A percentile compares a stretch with the other conserved stretches of the same genome.
Conservation (phyloP, 2,797 vertebrate species). For the Microhierax caerulescens region DNA sequence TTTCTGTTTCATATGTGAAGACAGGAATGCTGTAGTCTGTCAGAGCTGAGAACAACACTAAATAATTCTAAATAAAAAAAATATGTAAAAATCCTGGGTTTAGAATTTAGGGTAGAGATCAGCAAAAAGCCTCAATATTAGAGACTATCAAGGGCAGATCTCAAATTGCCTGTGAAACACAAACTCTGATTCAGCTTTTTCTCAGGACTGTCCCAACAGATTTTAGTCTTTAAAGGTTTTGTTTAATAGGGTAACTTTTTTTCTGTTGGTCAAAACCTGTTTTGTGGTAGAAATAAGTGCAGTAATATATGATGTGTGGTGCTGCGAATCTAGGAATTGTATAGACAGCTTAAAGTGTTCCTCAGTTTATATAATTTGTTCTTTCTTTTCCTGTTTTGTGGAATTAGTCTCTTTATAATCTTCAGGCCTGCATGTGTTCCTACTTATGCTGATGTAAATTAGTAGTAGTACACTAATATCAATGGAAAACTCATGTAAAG, state of each 20-base stretch:
- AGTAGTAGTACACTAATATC: background rate
- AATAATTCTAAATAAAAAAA: background rate
- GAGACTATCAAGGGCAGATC: background rate
- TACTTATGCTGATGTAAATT: background rate
- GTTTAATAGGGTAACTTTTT: background rate
- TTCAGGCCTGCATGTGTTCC: background rate
- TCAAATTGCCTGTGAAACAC: background rate
- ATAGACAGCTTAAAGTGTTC: background rate
- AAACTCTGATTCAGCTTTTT: background rate
- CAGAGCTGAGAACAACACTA: background rate
- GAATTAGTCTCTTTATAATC: background rate
- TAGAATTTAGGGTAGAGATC: background rate
- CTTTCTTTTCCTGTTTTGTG: background rate
- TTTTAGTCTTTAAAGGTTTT: background rate
- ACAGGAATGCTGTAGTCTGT: background rate
- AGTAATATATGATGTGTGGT: background rate
- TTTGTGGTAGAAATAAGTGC: background rate
- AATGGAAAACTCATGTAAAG: background rate
- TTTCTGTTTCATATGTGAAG: background rate
- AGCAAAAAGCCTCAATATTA: background rate
- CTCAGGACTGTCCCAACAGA: background rate
- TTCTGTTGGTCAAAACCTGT: background rate
- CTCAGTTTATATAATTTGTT: background rate
- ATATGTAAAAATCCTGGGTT: background rate
- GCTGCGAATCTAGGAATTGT: background rate